phyloP scores from a whole-genome alignment of 2,797 vertebrate genomes.

The Micrastur ruficollis region DNA sequence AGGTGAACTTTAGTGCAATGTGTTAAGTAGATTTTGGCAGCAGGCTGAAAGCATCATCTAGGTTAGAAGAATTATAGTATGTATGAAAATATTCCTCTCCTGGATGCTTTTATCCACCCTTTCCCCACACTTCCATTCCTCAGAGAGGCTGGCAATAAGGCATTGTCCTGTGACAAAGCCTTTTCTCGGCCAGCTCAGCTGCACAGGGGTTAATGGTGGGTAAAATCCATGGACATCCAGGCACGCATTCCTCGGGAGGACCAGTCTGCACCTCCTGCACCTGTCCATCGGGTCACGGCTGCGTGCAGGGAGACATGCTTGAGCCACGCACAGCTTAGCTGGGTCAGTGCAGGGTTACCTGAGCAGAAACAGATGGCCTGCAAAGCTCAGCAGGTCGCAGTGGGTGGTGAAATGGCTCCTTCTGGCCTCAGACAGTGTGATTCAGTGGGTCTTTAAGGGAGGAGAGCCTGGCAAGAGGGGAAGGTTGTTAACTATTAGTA shows the following conservation, averaged over 20 bases:
- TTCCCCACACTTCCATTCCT: background rate
- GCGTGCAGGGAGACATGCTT: background rate
- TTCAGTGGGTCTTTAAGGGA: background rate
- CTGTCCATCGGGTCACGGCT: background rate
- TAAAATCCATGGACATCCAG: background rate
- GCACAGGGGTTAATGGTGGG: background rate
- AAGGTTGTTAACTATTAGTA: background rate
- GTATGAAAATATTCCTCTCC: background rate
- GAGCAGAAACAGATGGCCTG: background rate
- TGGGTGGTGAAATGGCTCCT: background rate
- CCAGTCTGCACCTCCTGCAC: background rate
- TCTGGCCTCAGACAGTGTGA: background rate
- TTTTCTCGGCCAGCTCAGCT: background rate
- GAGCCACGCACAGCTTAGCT: background rate
- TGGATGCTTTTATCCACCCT: background rate
- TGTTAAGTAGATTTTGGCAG: background rate
- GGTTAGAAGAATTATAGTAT: background rate
- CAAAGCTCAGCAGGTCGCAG: background rate
- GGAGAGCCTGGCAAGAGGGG: background rate
- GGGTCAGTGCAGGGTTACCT: background rate
- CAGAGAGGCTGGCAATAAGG: background rate
- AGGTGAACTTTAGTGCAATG: background rate
- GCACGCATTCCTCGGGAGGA: background rate
- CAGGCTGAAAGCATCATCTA: background rate
- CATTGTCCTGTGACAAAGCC: background rate